Evolutionary conservation across 1,140 invertebrate species (phyloP), one percentile per base, ranked within the genome.

Genomic region (Bombus superbus): DNA sequence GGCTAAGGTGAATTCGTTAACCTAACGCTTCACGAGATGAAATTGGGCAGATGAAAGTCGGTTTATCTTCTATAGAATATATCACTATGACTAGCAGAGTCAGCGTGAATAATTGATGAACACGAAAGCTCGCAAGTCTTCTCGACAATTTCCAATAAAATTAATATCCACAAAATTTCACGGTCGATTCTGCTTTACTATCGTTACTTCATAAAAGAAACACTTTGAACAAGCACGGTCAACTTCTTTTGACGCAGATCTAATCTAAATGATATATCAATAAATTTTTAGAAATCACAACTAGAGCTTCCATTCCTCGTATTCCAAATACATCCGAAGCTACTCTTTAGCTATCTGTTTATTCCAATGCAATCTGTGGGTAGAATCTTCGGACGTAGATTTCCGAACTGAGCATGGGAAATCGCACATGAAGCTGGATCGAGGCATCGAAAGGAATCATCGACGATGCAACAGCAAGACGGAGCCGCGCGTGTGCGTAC

Each of bases 401-500:
- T 15, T 8, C 18, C 9, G 35, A 25, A 22, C 18, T 38, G 22
- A 11, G 40, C 5, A 4, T 74, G 22, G 18, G 44, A 74, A 74
- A 53, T 74, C n/a, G 40, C 13, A 53, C 47, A 53, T 53, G 47
- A 53, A 22, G 47, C 47, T 53, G 72, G n/a, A 25, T 81, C 42
- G 44, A 81, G 15, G n/a, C n/a, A 28, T 22, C 15, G 35, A 9
- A 42, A 81, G 42, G 77, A 80, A 80, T 68, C 47, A 28, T 13
- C 47, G 25, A 53, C 15, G 69, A 62, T 10, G 42, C 18, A 35
- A 35, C 10, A 25, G 4, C 10, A 57, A 57, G 73, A 75, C 32
- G 44, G 18, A 22, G 53, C 2, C 53, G 71, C 53, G 28, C 42
- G 86, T 68, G 71, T 78, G 75, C 40, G 85, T 64, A 47, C 53